Percentiles rank a stretch among this genome's conserved stretches.
Evolutionary conservation across 1,140 invertebrate species (phyloP).

Genomic region (Arion vulgaris): DNA sequence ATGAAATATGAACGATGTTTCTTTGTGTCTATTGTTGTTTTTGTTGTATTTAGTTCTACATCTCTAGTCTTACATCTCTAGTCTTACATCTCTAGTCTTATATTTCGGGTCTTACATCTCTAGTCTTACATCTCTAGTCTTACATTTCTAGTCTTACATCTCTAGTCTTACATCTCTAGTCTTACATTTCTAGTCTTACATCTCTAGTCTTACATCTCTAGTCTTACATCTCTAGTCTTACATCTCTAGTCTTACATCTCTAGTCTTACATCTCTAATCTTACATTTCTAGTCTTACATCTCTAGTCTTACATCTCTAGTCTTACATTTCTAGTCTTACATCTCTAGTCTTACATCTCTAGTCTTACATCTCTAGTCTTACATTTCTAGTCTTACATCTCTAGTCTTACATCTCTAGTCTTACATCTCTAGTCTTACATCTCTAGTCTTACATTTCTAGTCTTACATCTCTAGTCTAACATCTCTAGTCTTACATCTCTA

Average conservation of each 20-base stretch:
- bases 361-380: neutral
- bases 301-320: neutral
- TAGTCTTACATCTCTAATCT: too few relatives aligned
- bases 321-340: too few relatives aligned
- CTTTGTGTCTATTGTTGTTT: too few relatives aligned
- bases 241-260: too few relatives aligned
- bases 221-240: neutral
- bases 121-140: neutral
- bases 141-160: neutral
- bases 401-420: neutral
- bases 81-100: neutral
- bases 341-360: too few relatives aligned
- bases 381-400: neutral
- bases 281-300: neutral
- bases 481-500: neutral
- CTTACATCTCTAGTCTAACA: neutral
- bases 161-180: neutral
- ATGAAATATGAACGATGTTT: too few relatives aligned
- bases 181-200: too few relatives aligned
- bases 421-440: neutral
- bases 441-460: neutral
- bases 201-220: too few relatives aligned
- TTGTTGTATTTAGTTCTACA: too few relatives aligned
- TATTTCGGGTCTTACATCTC: neutral
- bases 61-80: too few relatives aligned